Evolutionary conservation across 2,797 vertebrate species (phyloP), one percentile per base, ranked within the genome.

Genomic region (Pogoniulus pusillus): DNA sequence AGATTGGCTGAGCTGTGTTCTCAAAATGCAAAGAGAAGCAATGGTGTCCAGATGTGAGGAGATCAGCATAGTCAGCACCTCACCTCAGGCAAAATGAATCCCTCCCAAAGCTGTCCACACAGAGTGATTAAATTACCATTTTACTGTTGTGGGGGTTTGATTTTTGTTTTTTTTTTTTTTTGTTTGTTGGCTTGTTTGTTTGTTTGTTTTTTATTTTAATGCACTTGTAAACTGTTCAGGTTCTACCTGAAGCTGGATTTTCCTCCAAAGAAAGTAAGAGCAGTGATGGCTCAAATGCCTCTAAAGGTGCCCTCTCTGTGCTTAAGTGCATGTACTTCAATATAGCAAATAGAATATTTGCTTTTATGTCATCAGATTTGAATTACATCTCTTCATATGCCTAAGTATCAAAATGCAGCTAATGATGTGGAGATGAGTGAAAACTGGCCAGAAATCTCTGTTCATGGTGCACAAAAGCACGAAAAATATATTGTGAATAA

Each of bases 231-330:
- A 45, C 29, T 27, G 6, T 37, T 16, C 8, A 12, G 7, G 1
- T 51, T 60, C 43, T 53, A 16, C 16, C 16, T 73, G 54, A 53
- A 70, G 20, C 7, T 71, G 45, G 1, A 10, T 76, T 47, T 66
- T 86, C 34, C 57, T 49, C 16, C 15, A 43, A 19, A 43, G 18
- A 39, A 84, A 39, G 6, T 18, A 37, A 41, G 4, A 32, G 11
- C 54, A 64, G 7, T 14, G 22, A 35, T 24, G 27, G 47, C 23
- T 85, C 55, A 79, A 18, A 37, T 9, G 10, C 45, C n/a, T 26
- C 66, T 45, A 57, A 1, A 7, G 19, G n/a, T 35, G 41, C 26
- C 23, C 34, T 32, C 1, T 1, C 0, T 18, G n/a, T 55, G 26
- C 17, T 26, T 32, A 22, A 72, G 19, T 17, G 5, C 3, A 23